Percentiles rank a stretch among this genome's conserved stretches.
These are phyloP conservation scores for Boloria euphrosyne DNA, from an alignment of 2,888 invertebrate species.

Conservation along the genomic window DNA sequence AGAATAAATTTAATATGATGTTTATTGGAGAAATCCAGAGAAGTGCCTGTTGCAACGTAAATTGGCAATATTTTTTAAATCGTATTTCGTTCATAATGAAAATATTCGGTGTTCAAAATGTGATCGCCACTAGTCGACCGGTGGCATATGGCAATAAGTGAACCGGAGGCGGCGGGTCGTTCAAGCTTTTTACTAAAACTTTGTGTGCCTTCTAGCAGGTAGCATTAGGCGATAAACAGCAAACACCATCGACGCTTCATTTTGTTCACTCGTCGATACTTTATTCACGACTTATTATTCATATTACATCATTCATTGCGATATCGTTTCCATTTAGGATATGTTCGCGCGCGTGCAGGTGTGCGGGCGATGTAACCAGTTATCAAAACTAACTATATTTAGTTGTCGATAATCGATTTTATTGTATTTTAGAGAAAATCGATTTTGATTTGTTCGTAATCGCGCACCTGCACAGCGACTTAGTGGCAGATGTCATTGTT, in stretches of 20 bases:
- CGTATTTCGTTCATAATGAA: slow-evolving; percentile 69
- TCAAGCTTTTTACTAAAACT: slow-evolving; percentile 81
- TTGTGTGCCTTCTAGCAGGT: slow-evolving; percentile 82
- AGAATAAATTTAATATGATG: slow-evolving; percentile 77
- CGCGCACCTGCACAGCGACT: slow-evolving; percentile 10
- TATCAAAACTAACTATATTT: too few species aligned
- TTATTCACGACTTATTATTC: slow-evolving; percentile 28
- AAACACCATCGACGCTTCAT: slow-evolving; percentile 54
- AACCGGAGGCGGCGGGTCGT: slow-evolving; percentile 53
- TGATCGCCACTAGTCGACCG: slow-evolving; percentile 44
- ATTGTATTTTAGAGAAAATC: slow-evolving; percentile 17
- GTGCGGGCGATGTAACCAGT: slow-evolving; percentile 6
- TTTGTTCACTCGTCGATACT: slow-evolving; percentile 35
- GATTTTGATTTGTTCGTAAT: slow-evolving; percentile 14
- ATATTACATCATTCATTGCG: slow-evolving; percentile 44
- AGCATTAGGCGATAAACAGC: slow-evolving; percentile 78
- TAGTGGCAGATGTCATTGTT: slow-evolving; percentile 43
- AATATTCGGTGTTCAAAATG: slow-evolving; percentile 68
- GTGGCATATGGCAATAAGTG: slow-evolving; percentile 32
- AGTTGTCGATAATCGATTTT: slow-evolving; percentile 7
- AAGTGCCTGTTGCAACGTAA: slow-evolving; percentile 81
- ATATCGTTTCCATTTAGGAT: slow-evolving; percentile 61
- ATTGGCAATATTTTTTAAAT: slow-evolving; percentile 81
- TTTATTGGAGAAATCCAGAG: slow-evolving; percentile 82
- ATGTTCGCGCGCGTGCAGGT: slow-evolving; percentile 38